A percentile compares a stretch with the other conserved stretches of the same genome.
phyloP scores from a whole-genome alignment of 2,888 invertebrate genomes.

The Bembecia ichneumoniformis region DNA sequence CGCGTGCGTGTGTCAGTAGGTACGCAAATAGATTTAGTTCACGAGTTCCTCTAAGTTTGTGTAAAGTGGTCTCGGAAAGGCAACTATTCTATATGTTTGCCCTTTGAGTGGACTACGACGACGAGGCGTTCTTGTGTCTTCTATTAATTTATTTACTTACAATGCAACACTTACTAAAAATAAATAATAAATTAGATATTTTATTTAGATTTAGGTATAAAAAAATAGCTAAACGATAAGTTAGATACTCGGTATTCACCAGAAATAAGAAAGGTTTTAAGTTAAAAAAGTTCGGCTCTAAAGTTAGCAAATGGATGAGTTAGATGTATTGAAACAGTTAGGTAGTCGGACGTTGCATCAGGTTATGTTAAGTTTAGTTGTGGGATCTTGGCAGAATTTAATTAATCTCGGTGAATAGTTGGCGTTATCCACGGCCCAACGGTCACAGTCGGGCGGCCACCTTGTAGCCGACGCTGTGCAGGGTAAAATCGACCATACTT shows the following conservation, averaged over 20 bases:
- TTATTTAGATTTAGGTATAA: too few relatives aligned
- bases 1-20: slow-evolving; percentile 2
- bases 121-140: not conserved
- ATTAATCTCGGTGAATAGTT: slow-evolving; percentile 40
- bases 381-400: slow-evolving; percentile 31
- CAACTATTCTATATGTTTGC: slow-evolving; percentile 36
- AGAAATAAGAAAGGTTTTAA: too few relatives aligned
- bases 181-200: too few relatives aligned
- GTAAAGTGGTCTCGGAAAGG: slow-evolving; percentile 7
- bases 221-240: too few relatives aligned
- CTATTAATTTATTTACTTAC: not conserved
- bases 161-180: not conserved
- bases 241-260: too few relatives aligned
- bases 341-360: not conserved
- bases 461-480: slow-evolving; percentile 10
- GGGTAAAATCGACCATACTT: slow-evolving; percentile 12
- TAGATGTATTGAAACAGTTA: too few relatives aligned
- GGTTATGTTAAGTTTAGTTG: not conserved
- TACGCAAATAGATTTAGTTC: slow-evolving; percentile 38
- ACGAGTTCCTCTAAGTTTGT: slow-evolving; percentile 3
- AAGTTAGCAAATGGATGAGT: too few relatives aligned
- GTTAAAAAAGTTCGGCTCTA: too few relatives aligned
- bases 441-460: slow-evolving; percentile 25
- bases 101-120: slow-evolving; percentile 30
- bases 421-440: slow-evolving; percentile 24